Evolutionary conservation across 2,113 vertebrate species (phyloP).

Genomic region (Pseudonaja textilis): DNA sequence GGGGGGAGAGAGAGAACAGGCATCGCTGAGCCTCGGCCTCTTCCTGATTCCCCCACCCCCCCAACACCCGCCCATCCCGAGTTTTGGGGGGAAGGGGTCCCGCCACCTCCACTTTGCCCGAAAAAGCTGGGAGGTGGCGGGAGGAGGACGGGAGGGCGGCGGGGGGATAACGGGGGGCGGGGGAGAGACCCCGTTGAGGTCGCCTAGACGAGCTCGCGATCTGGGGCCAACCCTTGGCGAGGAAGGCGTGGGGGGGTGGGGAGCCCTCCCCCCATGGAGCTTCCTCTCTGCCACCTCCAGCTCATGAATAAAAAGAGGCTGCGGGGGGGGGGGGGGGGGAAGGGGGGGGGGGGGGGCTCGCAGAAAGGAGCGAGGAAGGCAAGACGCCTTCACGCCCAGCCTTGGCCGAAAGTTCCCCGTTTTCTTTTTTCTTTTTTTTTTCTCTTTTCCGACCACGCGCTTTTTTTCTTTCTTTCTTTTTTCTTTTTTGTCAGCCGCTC

Average conservation of each 20-base stretch:
- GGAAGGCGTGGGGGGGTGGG: conserved; percentile 34
- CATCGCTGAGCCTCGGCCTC: background rate
- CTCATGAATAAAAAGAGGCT: conserved; percentile 85
- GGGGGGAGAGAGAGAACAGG: too few relatives aligned
- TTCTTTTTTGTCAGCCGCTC: background rate
- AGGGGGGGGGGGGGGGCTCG: too few relatives aligned
- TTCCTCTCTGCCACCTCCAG: conserved; percentile 51
- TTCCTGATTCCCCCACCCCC: background rate
- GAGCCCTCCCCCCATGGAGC: conserved; percentile 69
- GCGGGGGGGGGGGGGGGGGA: too few relatives aligned
- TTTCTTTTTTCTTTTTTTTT: conserved; percentile 36
- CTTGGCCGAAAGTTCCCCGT: conserved; percentile 69
- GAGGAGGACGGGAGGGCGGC: too few relatives aligned
- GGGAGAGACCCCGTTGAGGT: background rate
- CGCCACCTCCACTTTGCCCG: background rate
- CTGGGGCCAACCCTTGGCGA: conserved; percentile 68
- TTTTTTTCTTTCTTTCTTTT: conserved; percentile 36
- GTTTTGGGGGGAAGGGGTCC: background rate
- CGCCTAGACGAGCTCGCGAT: conserved; percentile 44
- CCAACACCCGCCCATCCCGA: too few relatives aligned
- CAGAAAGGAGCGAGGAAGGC: conserved; percentile 61
- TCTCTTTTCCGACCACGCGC: conserved; percentile 26
- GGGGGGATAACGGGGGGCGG: background rate
- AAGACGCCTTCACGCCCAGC: conserved; percentile 72
- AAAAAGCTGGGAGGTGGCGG: too few relatives aligned